phyloP scores from a whole-genome alignment of 2,113 vertebrate genomes.

The Mus spicilegus region DNA sequence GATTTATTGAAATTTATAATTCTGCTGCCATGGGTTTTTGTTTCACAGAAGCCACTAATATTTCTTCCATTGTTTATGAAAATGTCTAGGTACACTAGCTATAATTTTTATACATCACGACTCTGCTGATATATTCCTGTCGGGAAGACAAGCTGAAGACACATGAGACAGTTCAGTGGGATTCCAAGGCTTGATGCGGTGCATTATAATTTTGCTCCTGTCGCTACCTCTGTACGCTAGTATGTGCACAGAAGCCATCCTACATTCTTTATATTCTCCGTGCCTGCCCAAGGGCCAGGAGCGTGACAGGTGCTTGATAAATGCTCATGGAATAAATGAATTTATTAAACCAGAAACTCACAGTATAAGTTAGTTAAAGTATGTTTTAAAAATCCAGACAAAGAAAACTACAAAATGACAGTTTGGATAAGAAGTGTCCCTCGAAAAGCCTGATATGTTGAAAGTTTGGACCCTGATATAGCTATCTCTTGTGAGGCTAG shows the following conservation, averaged over 20 bases:
- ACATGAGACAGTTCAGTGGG: background rate
- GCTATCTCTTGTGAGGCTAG: no score
- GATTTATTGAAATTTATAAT: slow-evolving; percentile 41
- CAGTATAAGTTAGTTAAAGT: background rate
- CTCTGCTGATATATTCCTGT: slow-evolving; percentile 38
- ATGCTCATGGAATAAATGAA: slow-evolving; percentile 51
- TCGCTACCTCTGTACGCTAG: background rate
- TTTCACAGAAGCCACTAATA: slow-evolving; percentile 50
- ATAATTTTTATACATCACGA: slow-evolving; percentile 46
- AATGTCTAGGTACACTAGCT: slow-evolving; percentile 53
- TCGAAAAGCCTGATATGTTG: background rate
- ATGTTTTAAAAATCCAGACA: slow-evolving; percentile 17
- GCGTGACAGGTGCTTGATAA: slow-evolving; percentile 62
- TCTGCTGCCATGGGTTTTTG: background rate
- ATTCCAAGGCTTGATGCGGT: background rate
- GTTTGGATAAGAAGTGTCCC: background rate
- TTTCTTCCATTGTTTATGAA: slow-evolving; percentile 71
- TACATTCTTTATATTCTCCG: slow-evolving; percentile 30
- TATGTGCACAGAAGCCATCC: background rate
- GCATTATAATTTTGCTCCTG: slow-evolving; percentile 44
- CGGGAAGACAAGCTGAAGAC: slow-evolving; percentile 54
- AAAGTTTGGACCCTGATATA: background rate
- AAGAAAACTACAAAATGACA: background rate
- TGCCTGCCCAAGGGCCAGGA: slow-evolving; percentile 22
- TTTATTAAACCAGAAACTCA: slow-evolving; percentile 63